phyloP scores from a whole-genome alignment of 2,888 invertebrate species.

The Beris morrisii region DNA sequence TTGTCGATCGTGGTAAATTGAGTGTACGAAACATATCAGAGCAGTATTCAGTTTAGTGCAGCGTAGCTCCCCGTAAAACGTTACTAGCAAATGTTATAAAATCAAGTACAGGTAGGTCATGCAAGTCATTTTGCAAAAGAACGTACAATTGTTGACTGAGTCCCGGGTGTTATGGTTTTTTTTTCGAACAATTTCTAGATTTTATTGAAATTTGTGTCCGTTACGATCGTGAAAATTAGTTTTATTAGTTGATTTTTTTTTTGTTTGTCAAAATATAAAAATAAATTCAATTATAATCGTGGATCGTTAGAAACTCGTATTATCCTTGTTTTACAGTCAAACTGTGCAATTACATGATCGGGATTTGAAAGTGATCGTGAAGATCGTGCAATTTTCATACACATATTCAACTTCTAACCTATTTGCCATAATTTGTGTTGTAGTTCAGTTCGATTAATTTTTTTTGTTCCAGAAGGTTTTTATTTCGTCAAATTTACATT shows the following conservation, averaged over 20 bases:
- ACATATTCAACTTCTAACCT: no score
- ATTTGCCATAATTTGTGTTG: no score
- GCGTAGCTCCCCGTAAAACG: constrained; percentile 21
- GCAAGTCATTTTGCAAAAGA: constrained; percentile 43
- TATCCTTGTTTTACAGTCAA: constrained; percentile 30
- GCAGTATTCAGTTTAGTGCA: constrained; percentile 9
- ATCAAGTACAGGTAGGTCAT: constrained; percentile 41
- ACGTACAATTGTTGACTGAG: constrained; percentile 39
- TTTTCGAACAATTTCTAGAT: no score
- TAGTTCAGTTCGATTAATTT: no score
- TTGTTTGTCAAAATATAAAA: no score
- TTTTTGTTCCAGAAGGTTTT: no score
- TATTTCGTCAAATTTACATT: no score
- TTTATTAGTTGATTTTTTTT: no score
- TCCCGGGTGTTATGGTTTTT: no score
- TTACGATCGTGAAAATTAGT: no score
- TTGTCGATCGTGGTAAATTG: constrained; percentile 21
- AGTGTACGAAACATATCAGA: constrained; percentile 12
- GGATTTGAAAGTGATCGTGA: constrained; percentile 31
- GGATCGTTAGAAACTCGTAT: neutral
- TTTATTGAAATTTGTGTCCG: no score
- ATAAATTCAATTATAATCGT: no score
- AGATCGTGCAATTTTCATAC: constrained; percentile 19
- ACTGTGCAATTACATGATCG: constrained; percentile 12
- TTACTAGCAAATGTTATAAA: constrained; percentile 42